These are phyloP conservation scores for Anguilla marmorata DNA, from an alignment of 2,797 vertebrate genomes.

Conservation along the genomic window DNA sequence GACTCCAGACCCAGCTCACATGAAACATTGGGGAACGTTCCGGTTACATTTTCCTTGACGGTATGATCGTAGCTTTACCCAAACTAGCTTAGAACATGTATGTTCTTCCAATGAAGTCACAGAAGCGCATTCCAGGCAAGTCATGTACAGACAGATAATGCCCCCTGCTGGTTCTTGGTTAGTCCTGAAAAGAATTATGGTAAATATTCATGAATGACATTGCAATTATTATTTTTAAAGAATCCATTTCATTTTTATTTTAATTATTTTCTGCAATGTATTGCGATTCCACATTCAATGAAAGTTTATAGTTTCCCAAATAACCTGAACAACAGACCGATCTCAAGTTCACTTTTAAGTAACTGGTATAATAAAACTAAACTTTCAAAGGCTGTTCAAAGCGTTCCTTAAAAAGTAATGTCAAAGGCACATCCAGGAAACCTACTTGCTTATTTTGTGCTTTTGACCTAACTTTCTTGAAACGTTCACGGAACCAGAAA, in stretches of 20 bases:
- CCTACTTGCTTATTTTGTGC: background rate
- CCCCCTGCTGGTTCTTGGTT: background rate
- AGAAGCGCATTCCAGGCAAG: background rate
- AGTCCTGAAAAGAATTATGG: no score
- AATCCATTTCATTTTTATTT: background rate
- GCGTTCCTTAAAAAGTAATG: background rate
- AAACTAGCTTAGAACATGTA: background rate
- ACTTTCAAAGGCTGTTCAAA: background rate
- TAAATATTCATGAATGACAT: no score
- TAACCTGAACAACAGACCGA: background rate
- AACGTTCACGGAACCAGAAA: background rate
- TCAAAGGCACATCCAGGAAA: background rate
- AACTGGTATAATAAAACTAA: background rate
- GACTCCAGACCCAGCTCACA: background rate
- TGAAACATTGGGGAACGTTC: background rate
- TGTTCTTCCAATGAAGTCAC: background rate
- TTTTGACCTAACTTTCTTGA: background rate
- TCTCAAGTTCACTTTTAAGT: background rate
- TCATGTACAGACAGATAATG: background rate
- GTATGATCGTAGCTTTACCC: background rate
- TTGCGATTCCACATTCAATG: background rate
- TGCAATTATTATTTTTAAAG: no score
- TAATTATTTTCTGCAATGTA: background rate
- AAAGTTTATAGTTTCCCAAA: background rate
- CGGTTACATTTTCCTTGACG: background rate